phyloP scores from a whole-genome alignment of 2,888 invertebrate genomes.

The Quadroppia sp. region DNA sequence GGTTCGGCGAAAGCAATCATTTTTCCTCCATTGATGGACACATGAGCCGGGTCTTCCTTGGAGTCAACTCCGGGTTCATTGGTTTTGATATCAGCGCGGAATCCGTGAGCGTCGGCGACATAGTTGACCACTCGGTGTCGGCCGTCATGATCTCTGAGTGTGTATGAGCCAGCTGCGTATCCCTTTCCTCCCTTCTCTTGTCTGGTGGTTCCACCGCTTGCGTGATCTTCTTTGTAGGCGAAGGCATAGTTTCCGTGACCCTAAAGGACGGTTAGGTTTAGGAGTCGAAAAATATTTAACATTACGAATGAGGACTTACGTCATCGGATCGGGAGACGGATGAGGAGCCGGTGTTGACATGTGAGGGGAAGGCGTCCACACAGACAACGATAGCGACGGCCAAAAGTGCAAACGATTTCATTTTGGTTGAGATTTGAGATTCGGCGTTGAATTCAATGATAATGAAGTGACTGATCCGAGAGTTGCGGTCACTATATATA shows the following conservation, averaged over 20 bases:
- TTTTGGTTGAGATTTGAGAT: conserved; percentile 13
- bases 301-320: conserved; percentile 7
- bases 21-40: conserved; percentile 40
- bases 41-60: conserved; percentile 44
- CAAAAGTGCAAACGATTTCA: conserved; percentile 36
- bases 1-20: conserved; percentile 16
- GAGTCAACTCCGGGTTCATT: conserved; percentile 46
- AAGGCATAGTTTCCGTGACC: conserved; percentile 46
- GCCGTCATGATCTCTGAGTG: conserved; percentile 44
- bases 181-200: conserved; percentile 45
- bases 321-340: conserved; percentile 34
- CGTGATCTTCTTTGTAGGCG: conserved; percentile 47
- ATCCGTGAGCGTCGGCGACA: conserved; percentile 45
- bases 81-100: conserved; percentile 44
- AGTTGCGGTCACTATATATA: too few relatives aligned
- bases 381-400: conserved; percentile 4
- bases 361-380: not conserved
- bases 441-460: not conserved
- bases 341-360: conserved; percentile 32
- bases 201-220: conserved; percentile 46
- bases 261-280: not conserved
- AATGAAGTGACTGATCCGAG: not conserved
- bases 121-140: conserved; percentile 46
- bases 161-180: conserved; percentile 44
- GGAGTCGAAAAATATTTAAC: not conserved